These are phyloP conservation scores for Acrobasis consociella DNA, from an alignment of 2,888 invertebrate genomes.

Conservation along the genomic window DNA sequence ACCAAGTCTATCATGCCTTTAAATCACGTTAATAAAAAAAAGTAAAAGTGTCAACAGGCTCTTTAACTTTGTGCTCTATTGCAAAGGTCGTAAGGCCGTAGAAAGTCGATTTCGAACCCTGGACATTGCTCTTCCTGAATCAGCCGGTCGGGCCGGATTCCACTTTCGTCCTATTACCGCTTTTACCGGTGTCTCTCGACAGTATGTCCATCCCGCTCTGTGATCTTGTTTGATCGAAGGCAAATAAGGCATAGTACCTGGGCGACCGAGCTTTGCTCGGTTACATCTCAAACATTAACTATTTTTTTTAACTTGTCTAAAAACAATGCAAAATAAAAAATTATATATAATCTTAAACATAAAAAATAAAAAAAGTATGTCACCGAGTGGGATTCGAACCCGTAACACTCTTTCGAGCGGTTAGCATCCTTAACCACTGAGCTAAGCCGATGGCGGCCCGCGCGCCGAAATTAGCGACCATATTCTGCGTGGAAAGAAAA, in stretches of 20 bases:
- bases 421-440: no score
- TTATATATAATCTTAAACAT: no score
- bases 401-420: no score
- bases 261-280: no score
- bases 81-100: constrained; percentile 18
- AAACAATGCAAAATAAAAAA: no score
- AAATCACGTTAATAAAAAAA: constrained; percentile 6
- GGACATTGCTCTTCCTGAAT: constrained; percentile 29
- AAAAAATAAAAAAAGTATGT: no score
- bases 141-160: constrained; percentile 32
- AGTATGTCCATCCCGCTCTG: constrained; percentile 18
- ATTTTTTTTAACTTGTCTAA: no score
- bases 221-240: neutral
- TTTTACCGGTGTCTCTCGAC: constrained; percentile 27
- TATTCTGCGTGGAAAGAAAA: no score
- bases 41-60: constrained; percentile 14
- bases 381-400: no score
- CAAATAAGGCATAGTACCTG: constrained; percentile 1
- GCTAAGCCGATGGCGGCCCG: no score
- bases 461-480: no score
- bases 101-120: constrained; percentile 31
- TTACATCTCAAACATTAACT: no score
- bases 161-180: constrained; percentile 33
- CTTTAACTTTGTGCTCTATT: constrained; percentile 6
- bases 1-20: neutral